Percentiles rank a stretch among this genome's conserved stretches.
phyloP scores from a whole-genome alignment of 92 coral and sea anemone genomes.

The Hydrozoanthus gracilis region DNA sequence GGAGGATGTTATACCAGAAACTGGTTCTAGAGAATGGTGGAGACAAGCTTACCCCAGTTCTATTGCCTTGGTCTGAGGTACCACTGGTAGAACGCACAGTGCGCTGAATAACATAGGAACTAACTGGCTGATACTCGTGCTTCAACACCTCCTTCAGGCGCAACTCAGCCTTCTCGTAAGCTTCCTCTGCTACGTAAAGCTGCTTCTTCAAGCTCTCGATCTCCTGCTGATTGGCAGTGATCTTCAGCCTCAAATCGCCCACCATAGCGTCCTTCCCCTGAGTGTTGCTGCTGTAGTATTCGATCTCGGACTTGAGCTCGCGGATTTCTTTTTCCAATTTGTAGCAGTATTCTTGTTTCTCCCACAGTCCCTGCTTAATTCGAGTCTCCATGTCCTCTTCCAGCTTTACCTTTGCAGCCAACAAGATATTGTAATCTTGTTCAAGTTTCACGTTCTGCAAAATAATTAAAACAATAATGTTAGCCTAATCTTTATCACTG shows the following conservation, averaged over 20 bases:
- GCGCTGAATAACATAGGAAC: conserved; percentile 51
- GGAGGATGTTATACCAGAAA: too few relatives aligned
- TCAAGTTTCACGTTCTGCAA: conserved; percentile 52
- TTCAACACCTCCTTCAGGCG: conserved; percentile 63
- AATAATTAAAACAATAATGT: background rate
- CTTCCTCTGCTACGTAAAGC: conserved; percentile 60
- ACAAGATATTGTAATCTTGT: conserved; percentile 47
- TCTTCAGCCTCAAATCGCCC: conserved; percentile 52
- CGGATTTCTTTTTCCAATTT: conserved; percentile 66
- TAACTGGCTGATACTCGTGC: conserved; percentile 56
- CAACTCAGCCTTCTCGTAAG: conserved; percentile 62
- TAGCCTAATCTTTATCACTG: background rate
- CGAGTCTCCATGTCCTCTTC: conserved; percentile 60
- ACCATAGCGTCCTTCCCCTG: conserved; percentile 57
- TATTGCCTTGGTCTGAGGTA: background rate
- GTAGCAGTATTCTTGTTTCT: conserved; percentile 66
- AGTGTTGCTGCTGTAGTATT: conserved; percentile 51
- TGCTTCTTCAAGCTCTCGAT: conserved; percentile 55
- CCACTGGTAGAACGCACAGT: conserved; percentile 4
- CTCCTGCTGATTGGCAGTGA: conserved; percentile 43
- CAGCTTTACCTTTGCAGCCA: conserved; percentile 48
- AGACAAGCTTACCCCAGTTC: background rate
- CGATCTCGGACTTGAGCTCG: conserved; percentile 60
- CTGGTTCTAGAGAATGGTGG: background rate
- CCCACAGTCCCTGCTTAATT: conserved; percentile 53